Evolutionary conservation across 1,140 invertebrate species (phyloP), one percentile per base, ranked within the genome.

Genomic region (Drosophila navojoa): DNA sequence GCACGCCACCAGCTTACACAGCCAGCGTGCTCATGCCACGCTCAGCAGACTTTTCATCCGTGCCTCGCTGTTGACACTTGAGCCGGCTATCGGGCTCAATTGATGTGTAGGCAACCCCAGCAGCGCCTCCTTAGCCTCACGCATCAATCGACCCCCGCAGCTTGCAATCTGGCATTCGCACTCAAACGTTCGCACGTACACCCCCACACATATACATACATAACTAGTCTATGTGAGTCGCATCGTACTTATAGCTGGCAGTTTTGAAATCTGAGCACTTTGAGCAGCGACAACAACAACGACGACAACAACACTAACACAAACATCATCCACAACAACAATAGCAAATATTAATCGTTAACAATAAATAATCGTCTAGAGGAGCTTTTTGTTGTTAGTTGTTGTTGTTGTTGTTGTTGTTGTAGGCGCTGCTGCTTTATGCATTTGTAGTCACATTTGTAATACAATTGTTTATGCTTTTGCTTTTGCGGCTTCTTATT

Each of bases 381-480:
- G 68, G 77, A 73, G 61, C 82, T 71, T 75, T 85, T 45, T 60
- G 55, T 66, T 61, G 53, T 57, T 60, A 60, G 75, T 67, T 45
- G 42, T 44, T 82, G 72, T 42, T 42, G 40, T 42, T 42, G 7
- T 15, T 45, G 42, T 45, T 63, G 61, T 61, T 61, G 53, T 66
- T 66, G 68, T 78, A 52, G 71, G 60, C 68, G 67, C 62, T 80
- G 76, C 84, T 82, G 76, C 84, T 87, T 82, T 80, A 85, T 87
- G 84, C 84, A 87, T 89, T 87, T 87, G 84, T 87, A 79, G 85
- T 87, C 73, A 79, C 89, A 84, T 87, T 82, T 82, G 82, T 89
- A 87, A 89, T 81, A 82, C 84, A 82, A 89, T 87, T 87, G 82
- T 87, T 87, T 87, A 89, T 87, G 84, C 84, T 77, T 76, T 84